Base-by-base conservation (phyloP, 1,140 invertebrate species). In the Galleria mellonella region DNA sequence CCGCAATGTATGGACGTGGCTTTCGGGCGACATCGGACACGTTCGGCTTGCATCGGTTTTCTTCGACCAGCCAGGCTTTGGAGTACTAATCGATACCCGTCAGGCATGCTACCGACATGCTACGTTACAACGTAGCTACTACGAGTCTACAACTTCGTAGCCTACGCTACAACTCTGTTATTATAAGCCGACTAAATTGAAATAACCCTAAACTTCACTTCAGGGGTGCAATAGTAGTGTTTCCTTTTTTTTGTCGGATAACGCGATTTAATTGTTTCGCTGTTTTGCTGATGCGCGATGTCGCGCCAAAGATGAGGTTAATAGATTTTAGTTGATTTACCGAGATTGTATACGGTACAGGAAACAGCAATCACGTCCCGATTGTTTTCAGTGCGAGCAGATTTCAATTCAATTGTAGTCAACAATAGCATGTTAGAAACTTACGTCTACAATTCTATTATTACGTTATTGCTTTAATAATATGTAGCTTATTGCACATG, bases 41-140 rank as follows among this genome's bases (percentile, higher is more conserved):
- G 42, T 47, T 81, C 76, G 75, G 63, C 36, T 36, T 11, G 47
- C 30, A n/a, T 77, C 79, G 79, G 51, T 6, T 14, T 32, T 33
- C 47, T 43, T 77, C 75, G 70, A 58, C 41, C 52, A 55, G 64
- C 55, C 41, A 54, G 54, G 64, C 55, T 59, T 65, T 66, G 66
- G 50, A 51, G 43, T 55, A 62, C 67, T 77, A 81, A 84, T 84
- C 79, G 75, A 83, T 83, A 83, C 55, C 40, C 63, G 62, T 65
- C 68, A 68, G 71, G 51, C 58, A 63, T 70, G 64, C 67, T 62
- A 69, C 57, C 58, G 62, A 62, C 62, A 57, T 66, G 66, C 72
- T 75, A 78, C 72, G 76, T 46, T 62, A 60, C 63, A 47, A 41
- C 62, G 63, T 72, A 68, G 51, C 53, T 71, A 73, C 72, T 83